These are phyloP conservation scores for Cyphomyrus discorhynchus DNA, from an alignment of 2,113 vertebrate species.

Conservation along the genomic window DNA sequence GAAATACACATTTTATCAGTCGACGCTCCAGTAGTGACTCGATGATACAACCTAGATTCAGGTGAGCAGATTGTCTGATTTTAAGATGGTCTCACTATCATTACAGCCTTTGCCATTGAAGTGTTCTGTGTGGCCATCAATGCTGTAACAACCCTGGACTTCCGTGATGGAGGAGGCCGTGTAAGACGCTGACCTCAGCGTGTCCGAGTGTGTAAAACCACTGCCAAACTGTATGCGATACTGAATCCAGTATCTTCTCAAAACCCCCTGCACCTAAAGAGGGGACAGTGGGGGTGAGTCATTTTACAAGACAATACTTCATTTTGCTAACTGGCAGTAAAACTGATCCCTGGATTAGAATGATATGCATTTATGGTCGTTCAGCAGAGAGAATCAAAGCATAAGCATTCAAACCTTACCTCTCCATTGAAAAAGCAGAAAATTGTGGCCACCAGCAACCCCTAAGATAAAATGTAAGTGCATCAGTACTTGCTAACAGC, in stretches of 20 bases:
- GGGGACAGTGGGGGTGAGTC: background rate
- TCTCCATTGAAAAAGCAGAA: slow-evolving; percentile 99
- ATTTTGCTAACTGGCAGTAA: background rate
- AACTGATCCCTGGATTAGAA: background rate
- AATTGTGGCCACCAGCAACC: slow-evolving; percentile 90
- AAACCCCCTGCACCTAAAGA: slow-evolving; percentile 80
- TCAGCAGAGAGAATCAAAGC: background rate
- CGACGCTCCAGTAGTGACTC: background rate
- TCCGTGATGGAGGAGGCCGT: slow-evolving; percentile 88
- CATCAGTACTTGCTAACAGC: background rate
- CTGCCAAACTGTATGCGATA: slow-evolving; percentile 87
- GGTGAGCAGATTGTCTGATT: slow-evolving; percentile 69
- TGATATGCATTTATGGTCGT: background rate
- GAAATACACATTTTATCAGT: background rate
- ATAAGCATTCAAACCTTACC: slow-evolving; percentile 56
- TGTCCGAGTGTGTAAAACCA: slow-evolving; percentile 78
- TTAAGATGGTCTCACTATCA: slow-evolving; percentile 69
- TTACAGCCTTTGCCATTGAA: slow-evolving; percentile 84
- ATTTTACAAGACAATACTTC: background rate
- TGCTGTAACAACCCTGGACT: slow-evolving; percentile 75
- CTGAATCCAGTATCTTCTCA: slow-evolving; percentile 90
- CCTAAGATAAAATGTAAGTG: slow-evolving; percentile 62
- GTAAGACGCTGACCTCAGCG: slow-evolving; percentile 83
- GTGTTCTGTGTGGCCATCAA: slow-evolving; percentile 77
- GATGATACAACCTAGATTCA: slow-evolving; percentile 45